Conservation (phyloP, 2,797 vertebrate genomes). For the Amniataba percoides region DNA sequence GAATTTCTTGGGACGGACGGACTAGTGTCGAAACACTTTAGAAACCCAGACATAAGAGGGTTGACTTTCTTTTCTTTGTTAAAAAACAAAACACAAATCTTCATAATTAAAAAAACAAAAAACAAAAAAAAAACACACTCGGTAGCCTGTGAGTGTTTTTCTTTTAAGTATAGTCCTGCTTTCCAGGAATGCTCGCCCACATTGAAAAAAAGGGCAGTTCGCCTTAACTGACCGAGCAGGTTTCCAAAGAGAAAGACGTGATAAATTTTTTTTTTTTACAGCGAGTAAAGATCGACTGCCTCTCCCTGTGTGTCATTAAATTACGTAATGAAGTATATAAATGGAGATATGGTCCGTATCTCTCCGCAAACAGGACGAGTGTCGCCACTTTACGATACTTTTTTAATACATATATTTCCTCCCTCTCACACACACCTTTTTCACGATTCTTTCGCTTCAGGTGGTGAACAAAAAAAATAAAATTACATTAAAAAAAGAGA, state of each 20-base stretch:
- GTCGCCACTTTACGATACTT: background rate
- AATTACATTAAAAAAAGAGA: no score
- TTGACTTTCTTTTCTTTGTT: background rate
- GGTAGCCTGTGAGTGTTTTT: background rate
- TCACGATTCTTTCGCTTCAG: background rate
- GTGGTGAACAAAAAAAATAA: background rate
- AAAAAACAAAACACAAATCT: no score
- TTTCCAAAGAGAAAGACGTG: constrained; percentile 32
- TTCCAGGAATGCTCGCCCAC: background rate
- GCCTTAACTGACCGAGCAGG: constrained; percentile 41
- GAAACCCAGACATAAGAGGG: background rate
- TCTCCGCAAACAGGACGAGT: constrained; percentile 45
- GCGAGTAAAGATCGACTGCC: background rate
- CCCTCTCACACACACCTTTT: no score
- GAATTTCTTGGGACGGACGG: constrained; percentile 68
- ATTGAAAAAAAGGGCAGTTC: background rate
- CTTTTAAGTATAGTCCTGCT: background rate
- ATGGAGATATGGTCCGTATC: background rate
- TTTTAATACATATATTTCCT: background rate
- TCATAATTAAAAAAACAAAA: no score
- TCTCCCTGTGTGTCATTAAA: constrained; percentile 26
- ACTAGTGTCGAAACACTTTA: constrained; percentile 28
- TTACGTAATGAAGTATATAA: constrained; percentile 35
- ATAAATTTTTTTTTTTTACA: constrained; percentile 36
- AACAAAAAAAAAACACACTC: background rate